Base-by-base conservation (phyloP, 2,113 vertebrate genomes). In the Cromileptes altivelis region DNA sequence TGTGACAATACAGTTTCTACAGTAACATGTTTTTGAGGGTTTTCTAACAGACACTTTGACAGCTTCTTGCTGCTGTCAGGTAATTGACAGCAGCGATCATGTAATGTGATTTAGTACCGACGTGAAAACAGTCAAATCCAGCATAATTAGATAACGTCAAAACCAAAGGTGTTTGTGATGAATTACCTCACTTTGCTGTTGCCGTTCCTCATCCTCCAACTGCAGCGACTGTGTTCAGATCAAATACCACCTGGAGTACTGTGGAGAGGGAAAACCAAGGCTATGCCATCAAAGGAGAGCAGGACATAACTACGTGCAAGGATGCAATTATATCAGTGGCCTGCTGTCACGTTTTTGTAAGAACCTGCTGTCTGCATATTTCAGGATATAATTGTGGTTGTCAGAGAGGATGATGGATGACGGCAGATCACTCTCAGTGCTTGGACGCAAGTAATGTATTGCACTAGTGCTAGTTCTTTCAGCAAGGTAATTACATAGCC, bases 381-480 rank as follows among this genome's bases (percentile, higher is more conserved):
- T 69, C 79, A 71, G 75, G 53, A 61, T 70, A 25, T 81, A 89
- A 87, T 81, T 80, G 76, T 42, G 14, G 47, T 23, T 88, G 89
- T 86, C 85, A 81, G 40, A 40, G 70, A 55, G 14, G 69, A 88
- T 87, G 84, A 91, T 81, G 72, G 73, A 89, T 83, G 70, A 79
- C 2, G 17, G 70, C 53, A 63, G 72, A 57, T 37, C 30, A 23
- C 72, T 85, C 68, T 33, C 69, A 25, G 42, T 37, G 33, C 62
- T 47, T 50, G 65, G 56, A 68, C 60, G 23, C 52, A 23, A 45
- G 85, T 81, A 79, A 78, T 75, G 74, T 75, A 65, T 79, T 62
- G 50, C 23, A 69, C 77, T 73, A 71, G 58, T 5, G 45, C 8
- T 10, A 52, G 64, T 70, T 82, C 62, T 57, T 75, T 67, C 55